Conservation (phyloP, 2,888 invertebrate genomes). For the Lepidochrysops patricia region DNA sequence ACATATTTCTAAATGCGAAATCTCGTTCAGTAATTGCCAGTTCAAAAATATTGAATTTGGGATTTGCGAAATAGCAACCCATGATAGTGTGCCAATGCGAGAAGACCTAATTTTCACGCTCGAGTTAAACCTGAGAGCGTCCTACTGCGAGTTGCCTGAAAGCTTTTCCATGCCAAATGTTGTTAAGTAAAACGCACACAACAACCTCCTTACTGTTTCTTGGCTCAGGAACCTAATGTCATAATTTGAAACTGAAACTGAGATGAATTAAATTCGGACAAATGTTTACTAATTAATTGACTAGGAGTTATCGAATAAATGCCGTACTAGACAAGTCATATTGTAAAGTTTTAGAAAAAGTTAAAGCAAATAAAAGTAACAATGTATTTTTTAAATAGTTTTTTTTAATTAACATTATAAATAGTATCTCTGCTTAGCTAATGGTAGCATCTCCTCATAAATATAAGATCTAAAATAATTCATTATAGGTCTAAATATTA, state of each 20-base stretch:
- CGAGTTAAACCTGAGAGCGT: slow-evolving; percentile 23
- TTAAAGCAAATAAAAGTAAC: not conserved
- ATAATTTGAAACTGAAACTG: slow-evolving; percentile 4
- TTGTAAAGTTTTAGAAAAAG: too few relatives aligned
- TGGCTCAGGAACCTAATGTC: slow-evolving; percentile 30
- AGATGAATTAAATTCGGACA: too few relatives aligned
- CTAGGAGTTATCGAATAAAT: too few relatives aligned
- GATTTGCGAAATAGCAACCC: slow-evolving; percentile 2
- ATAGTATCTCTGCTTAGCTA: too few relatives aligned
- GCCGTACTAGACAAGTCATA: too few relatives aligned
- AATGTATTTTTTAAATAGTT: not conserved
- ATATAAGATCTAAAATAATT: too few relatives aligned
- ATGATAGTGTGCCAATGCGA: slow-evolving; percentile 11
- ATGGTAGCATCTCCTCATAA: too few relatives aligned
- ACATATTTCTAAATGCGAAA: not conserved
- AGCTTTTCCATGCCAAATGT: slow-evolving; percentile 44
- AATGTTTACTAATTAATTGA: not conserved
- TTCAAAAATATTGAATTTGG: slow-evolving; percentile 3
- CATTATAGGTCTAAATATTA: too few relatives aligned
- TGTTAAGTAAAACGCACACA: slow-evolving; percentile 43
- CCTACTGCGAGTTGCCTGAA: slow-evolving; percentile 29
- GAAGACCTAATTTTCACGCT: slow-evolving; percentile 26
- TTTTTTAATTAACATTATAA: too few relatives aligned
- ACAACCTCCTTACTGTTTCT: slow-evolving; percentile 40
- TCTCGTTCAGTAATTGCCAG: not conserved